These are phyloP conservation scores for Calosoma granatense DNA, from an alignment of 1,140 invertebrate species.

Conservation along the genomic window DNA sequence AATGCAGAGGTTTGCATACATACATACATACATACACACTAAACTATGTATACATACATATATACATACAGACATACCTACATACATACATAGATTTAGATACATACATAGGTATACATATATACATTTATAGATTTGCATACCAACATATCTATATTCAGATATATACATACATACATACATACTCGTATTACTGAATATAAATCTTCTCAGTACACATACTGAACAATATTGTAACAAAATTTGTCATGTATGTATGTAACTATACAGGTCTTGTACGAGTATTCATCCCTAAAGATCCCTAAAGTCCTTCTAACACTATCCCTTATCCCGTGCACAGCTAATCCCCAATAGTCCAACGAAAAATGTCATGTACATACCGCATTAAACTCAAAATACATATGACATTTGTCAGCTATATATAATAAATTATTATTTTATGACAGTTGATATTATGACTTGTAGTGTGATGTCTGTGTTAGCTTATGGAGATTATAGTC, in stretches of 20 bases:
- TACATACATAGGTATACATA: conserved; percentile 23
- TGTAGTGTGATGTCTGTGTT: too few relatives aligned
- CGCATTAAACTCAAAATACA: too few relatives aligned
- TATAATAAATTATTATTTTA: too few relatives aligned
- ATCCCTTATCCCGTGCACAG: too few relatives aligned
- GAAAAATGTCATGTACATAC: too few relatives aligned
- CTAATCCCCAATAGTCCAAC: too few relatives aligned
- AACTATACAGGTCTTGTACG: not conserved
- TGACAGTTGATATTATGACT: too few relatives aligned
- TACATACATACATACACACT: conserved; percentile 9
- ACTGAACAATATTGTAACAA: conserved; percentile 3
- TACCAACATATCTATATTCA: conserved; percentile 14
- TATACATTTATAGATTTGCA: conserved; percentile 14
- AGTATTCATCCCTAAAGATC: not conserved
- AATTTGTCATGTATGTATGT: not conserved
- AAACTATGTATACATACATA: conserved; percentile 11
- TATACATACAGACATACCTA: conserved; percentile 12
- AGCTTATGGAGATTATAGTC: too few relatives aligned
- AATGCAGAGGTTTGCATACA: too few relatives aligned
- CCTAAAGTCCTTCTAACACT: too few relatives aligned
- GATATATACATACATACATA: conserved; percentile 17
- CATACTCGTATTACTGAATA: conserved; percentile 11
- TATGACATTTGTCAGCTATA: too few relatives aligned
- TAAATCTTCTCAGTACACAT: too few relatives aligned
- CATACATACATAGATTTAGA: conserved; percentile 18